Conservation (phyloP, 2,797 vertebrate species). For the Pipistrellus pygmaeus region DNA sequence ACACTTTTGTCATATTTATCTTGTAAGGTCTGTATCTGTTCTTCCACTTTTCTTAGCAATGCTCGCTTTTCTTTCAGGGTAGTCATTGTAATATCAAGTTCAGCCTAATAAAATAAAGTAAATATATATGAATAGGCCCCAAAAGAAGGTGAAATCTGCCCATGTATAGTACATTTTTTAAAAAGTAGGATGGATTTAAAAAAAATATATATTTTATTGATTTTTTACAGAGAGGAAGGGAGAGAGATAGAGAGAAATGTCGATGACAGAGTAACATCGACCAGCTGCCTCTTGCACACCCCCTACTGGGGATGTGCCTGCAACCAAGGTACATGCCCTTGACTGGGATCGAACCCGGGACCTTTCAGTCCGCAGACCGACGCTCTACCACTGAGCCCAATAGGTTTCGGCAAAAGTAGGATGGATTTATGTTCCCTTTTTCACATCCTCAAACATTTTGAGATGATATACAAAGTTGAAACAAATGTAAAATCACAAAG, state of each 20-base stretch:
- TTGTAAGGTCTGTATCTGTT: constrained; percentile 90
- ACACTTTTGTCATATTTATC: constrained; percentile 90
- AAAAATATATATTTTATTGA: no score
- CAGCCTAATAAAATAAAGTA: constrained; percentile 86
- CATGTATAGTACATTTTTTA: neutral
- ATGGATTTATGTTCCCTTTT: neutral
- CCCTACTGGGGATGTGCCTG: no score
- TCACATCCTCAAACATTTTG: neutral
- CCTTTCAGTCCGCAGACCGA: no score
- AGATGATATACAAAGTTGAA: constrained; percentile 21
- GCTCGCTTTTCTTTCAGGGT: constrained; percentile 91
- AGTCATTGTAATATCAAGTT: constrained; percentile 91
- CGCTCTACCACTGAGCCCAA: no score
- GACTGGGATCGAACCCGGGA: no score
- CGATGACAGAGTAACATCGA: no score
- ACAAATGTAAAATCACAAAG: constrained; percentile 15
- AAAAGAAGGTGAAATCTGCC: neutral
- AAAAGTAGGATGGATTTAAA: neutral
- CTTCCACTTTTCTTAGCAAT: constrained; percentile 90
- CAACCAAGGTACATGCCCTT: no score
- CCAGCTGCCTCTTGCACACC: no score
- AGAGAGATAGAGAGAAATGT: no score
- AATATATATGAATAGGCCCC: constrained; percentile 18
- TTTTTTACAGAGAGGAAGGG: no score
- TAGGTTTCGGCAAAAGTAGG: no score